Evolutionary conservation across 2,113 vertebrate species (phyloP).

Genomic region (Engystomops pustulosus): DNA sequence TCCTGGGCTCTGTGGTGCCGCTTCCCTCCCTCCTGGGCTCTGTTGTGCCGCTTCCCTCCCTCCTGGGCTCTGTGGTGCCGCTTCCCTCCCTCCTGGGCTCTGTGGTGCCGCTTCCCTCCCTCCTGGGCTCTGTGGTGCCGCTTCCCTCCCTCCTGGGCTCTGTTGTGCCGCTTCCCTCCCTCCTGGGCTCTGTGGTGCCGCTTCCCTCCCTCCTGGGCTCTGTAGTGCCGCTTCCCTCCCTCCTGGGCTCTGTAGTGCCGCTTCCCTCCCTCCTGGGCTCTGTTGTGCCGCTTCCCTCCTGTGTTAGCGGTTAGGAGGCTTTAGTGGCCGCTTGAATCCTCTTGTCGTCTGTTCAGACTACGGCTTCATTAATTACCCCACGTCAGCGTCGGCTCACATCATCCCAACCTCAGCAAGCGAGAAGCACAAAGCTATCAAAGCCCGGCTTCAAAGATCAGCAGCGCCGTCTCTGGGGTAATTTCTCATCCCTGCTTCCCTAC

Average conservation of each 20-base stretch:
- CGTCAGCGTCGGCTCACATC: conserved; percentile 77
- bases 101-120: no score
- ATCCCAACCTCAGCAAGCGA: conserved; percentile 72
- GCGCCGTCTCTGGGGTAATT: conserved; percentile 94
- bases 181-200: no score
- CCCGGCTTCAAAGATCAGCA: conserved; percentile 95
- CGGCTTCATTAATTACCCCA: conserved; percentile 77
- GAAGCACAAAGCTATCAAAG: conserved; percentile 92
- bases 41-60: no score
- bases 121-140: no score
- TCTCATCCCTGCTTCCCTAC: conserved; percentile 91
- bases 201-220: conserved; percentile 19
- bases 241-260: conserved; percentile 26
- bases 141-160: conserved; percentile 19
- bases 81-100: conserved; percentile 19
- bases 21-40: conserved; percentile 19
- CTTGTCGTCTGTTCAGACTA: conserved; percentile 71
- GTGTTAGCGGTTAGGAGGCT: conserved; percentile 50
- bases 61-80: no score
- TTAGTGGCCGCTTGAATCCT: conserved; percentile 65
- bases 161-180: no score
- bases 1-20: no score
- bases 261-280: conserved; percentile 5
- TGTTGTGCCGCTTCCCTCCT: conserved; percentile 47
- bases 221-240: no score